phyloP scores from a whole-genome alignment of 2,113 vertebrate genomes.

The Lepus europaeus region DNA sequence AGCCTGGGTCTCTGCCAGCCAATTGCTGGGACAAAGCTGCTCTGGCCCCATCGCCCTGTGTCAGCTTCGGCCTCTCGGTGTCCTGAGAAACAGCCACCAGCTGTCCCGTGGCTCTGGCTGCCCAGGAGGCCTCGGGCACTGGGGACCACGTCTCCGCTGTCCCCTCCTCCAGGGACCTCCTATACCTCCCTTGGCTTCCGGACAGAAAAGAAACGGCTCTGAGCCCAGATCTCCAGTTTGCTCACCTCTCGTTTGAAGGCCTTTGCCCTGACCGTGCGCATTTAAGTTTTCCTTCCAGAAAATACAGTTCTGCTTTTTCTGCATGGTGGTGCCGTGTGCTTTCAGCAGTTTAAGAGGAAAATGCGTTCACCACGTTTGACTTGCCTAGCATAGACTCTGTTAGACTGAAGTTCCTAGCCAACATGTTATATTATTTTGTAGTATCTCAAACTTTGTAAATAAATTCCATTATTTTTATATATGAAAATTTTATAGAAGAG shows the following conservation, averaged over 20 bases:
- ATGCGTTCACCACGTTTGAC: conserved; percentile 52
- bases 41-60: background rate
- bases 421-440: conserved; percentile 86
- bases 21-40: background rate
- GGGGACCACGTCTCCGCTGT: background rate
- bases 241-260: conserved; percentile 50
- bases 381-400: conserved; percentile 78
- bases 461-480: conserved; percentile 90
- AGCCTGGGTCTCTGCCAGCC: background rate
- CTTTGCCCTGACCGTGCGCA: conserved; percentile 44
- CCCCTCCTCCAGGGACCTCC: background rate
- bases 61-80: background rate
- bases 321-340: conserved; percentile 66
- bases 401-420: conserved; percentile 79
- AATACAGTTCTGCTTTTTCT: background rate
- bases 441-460: conserved; percentile 88
- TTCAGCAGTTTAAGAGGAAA: conserved; percentile 72
- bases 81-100: background rate
- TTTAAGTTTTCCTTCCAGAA: conserved; percentile 74
- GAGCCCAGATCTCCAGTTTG: background rate
- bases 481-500: conserved; percentile 90
- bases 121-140: background rate
- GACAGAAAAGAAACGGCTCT: background rate
- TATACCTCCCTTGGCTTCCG: background rate
- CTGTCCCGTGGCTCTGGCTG: background rate